Evolutionary conservation across 2,888 invertebrate species (phyloP).

Genomic region (Linyphia triangularis): DNA sequence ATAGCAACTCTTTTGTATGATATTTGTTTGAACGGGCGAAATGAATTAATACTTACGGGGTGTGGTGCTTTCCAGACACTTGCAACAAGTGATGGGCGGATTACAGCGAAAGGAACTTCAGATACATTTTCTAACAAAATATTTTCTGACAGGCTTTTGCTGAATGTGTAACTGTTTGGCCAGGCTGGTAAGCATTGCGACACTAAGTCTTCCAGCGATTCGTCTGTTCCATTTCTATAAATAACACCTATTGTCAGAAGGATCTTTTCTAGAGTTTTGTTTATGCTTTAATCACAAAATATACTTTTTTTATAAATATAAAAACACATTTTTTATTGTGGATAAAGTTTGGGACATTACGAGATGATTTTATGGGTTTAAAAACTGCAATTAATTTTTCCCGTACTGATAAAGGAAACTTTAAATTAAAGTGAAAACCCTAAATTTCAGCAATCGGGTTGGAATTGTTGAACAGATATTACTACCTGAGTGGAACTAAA

Average conservation of each 20-base stretch:
- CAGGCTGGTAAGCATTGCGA: constrained; percentile 78
- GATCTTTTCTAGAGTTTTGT: too few species aligned
- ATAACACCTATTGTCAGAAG: too few species aligned
- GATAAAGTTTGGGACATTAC: background rate
- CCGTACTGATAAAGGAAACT: too few species aligned
- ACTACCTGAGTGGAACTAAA: too few species aligned
- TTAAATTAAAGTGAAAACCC: too few species aligned
- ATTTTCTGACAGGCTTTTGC: constrained; percentile 93
- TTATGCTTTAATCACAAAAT: too few species aligned
- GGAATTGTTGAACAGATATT: too few species aligned
- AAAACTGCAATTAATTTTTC: too few species aligned
- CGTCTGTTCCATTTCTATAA: constrained; percentile 19
- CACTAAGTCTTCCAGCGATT: background rate
- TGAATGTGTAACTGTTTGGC: constrained; percentile 96
- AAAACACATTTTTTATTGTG: background rate
- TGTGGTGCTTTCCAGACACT: constrained; percentile 83
- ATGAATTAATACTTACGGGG: constrained; percentile 83
- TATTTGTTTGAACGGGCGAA: too few species aligned
- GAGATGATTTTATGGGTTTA: too few species aligned
- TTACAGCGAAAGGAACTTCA: constrained; percentile 86
- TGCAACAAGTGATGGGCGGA: constrained; percentile 81
- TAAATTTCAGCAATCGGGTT: too few species aligned
- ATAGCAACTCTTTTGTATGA: too few species aligned
- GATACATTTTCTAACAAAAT: constrained; percentile 89
- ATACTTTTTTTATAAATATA: background rate